Conservation (phyloP, 2,113 vertebrate species). For the Sebastes fasciatus region DNA sequence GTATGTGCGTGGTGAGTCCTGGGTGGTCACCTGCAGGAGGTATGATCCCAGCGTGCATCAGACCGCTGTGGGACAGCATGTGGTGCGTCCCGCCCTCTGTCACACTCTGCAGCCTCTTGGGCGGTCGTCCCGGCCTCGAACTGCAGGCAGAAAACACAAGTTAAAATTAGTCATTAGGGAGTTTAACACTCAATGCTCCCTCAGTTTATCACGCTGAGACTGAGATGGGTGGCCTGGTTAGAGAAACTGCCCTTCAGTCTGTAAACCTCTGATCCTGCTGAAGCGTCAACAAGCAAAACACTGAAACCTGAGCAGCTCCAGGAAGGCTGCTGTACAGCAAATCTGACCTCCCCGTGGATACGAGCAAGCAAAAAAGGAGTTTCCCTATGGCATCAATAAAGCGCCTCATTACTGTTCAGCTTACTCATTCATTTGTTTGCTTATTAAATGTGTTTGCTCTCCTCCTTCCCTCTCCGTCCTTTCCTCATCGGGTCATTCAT, state of each 20-base stretch:
- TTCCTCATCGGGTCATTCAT: conserved; percentile 41
- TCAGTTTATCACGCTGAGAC: conserved; percentile 60
- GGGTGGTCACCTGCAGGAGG: conserved; percentile 93
- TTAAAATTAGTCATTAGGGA: conserved; percentile 58
- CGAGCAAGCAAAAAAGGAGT: conserved; percentile 78
- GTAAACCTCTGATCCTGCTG: conserved; percentile 74
- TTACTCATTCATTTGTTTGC: conserved; percentile 78
- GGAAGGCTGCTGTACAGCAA: conserved; percentile 75
- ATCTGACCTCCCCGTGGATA: conserved; percentile 77
- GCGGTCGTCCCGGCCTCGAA: conserved; percentile 98
- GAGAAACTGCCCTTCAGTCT: conserved; percentile 68
- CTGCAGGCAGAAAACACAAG: conserved; percentile 81
- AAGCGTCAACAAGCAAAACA: conserved; percentile 74
- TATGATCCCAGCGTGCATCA: conserved; percentile 97
- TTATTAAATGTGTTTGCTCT: conserved; percentile 76
- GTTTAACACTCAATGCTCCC: conserved; percentile 53
- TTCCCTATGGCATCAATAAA: conserved; percentile 80
- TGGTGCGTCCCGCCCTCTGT: conserved; percentile 92
- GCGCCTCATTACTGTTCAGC: conserved; percentile 80
- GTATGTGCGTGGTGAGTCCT: conserved; percentile 36
- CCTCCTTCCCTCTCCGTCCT: conserved; percentile 52
- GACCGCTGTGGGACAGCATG: conserved; percentile 94
- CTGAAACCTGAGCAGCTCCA: conserved; percentile 70
- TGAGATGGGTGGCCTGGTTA: conserved; percentile 70
- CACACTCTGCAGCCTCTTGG: conserved; percentile 97